phyloP scores from a whole-genome alignment of 2,797 vertebrate species.

The Sphenopsis melanotis region DNA sequence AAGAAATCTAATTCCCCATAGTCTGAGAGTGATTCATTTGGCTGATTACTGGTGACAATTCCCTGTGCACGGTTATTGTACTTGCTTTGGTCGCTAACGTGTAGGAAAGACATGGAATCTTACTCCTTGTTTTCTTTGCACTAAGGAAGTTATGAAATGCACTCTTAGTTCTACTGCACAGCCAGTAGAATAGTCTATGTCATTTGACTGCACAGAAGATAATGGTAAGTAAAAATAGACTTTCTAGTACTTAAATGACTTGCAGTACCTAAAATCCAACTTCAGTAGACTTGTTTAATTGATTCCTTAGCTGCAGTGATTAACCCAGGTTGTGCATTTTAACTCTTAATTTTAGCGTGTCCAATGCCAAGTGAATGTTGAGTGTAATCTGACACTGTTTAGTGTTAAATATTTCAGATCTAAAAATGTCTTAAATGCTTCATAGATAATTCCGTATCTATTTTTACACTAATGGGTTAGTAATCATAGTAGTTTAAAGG shows the following conservation, averaged over 20 bases:
- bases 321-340: background rate
- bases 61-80: background rate
- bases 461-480: background rate
- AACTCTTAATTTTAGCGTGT: background rate
- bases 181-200: background rate
- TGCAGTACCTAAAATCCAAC: background rate
- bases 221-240: conserved; percentile 33
- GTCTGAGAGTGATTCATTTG: background rate
- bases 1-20: background rate
- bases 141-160: background rate
- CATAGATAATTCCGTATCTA: background rate
- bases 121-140: background rate
- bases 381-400: background rate
- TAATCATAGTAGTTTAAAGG: background rate
- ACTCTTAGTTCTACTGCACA: background rate
- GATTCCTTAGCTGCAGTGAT: background rate
- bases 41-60: background rate
- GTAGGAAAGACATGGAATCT: background rate
- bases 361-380: background rate
- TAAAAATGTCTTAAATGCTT: background rate
- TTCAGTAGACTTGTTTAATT: background rate
- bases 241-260: background rate
- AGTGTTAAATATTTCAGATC: background rate
- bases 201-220: background rate
- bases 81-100: background rate